Conservation (phyloP, 2,113 vertebrate species). For the Pachypanchax playfairii region DNA sequence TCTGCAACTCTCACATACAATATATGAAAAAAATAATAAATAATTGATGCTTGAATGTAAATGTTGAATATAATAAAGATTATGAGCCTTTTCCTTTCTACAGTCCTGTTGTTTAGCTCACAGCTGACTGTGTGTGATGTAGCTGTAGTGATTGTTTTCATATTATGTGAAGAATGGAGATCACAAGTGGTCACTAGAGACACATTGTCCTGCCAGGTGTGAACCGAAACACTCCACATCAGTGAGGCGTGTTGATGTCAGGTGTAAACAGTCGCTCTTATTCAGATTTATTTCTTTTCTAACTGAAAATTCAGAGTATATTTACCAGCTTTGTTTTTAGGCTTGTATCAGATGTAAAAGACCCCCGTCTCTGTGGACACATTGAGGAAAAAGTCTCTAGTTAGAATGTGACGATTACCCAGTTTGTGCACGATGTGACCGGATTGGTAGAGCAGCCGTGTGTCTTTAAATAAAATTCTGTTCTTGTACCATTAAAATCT, state of each 20-base stretch:
- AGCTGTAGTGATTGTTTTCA: neutral
- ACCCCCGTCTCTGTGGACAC: too few species aligned
- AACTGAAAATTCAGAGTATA: too few species aligned
- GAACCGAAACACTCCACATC: neutral
- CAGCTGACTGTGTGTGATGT: neutral
- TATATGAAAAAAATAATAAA: too few species aligned
- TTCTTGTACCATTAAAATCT: too few species aligned
- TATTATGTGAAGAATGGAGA: neutral
- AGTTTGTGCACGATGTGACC: too few species aligned
- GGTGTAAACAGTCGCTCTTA: neutral
- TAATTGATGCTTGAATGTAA: neutral
- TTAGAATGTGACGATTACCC: too few species aligned
- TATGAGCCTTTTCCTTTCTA: neutral
- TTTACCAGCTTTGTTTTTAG: neutral
- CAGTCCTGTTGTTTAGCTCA: neutral
- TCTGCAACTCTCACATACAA: too few species aligned
- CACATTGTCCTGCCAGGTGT: neutral
- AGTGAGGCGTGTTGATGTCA: neutral
- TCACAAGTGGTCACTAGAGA: neutral
- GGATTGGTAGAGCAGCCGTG: too few species aligned
- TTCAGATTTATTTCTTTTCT: neutral
- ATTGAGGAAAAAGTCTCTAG: too few species aligned
- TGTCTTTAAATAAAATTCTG: too few species aligned
- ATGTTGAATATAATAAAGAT: neutral
- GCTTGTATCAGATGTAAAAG: too few species aligned